Evolutionary conservation across 2,888 invertebrate species (phyloP), one percentile per base, ranked within the genome.

Genomic region (Scaptomyza tumidula): DNA sequence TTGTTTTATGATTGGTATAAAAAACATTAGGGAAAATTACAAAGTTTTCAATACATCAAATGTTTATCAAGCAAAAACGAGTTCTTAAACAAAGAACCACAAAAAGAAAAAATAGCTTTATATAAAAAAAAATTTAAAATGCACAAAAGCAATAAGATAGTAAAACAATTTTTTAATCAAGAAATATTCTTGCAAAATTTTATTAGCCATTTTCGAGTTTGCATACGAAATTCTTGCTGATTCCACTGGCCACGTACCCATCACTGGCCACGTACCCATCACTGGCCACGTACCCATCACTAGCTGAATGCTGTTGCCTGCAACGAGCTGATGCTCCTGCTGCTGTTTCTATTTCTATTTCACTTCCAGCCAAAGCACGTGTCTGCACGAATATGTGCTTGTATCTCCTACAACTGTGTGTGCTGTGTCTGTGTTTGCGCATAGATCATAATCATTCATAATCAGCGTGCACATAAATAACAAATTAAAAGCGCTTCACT

Each of bases 391-490:
- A 19, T 61, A 27, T 46, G 45, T 24, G 16, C 14, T 10, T 50
- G 50, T 16, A 19, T 44, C 43, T 24, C 3, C 53, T 48, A 19
- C 50, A 29, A 31, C 45, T 53, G 68, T 45, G 58, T 50, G 55
- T 39, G 67, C 43, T 50, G 67, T 52, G 67, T 52, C 57, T 61
- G 62, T 80, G 81, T 80, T 85, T 89, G 88, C 80, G 71, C 88
- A 87, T 88, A 86, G 85, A 86, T 86, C 89, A 89, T 89, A 86
- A 85, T 85, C 85, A 85, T 89, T 85, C 83, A 85, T 85, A 87
- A 86, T 86, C 85, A 86, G 86, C 89, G 85, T 85, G 89, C 88
- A 86, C 85, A 86, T 86, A 86, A 86, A 86, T 86, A 89, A 89
- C 85, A 86, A 86, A 86, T 86, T 86, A 86, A 86, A 86, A 86